phyloP scores from a whole-genome alignment of 2,113 vertebrate genomes.

The Mesitornis unicolor region DNA sequence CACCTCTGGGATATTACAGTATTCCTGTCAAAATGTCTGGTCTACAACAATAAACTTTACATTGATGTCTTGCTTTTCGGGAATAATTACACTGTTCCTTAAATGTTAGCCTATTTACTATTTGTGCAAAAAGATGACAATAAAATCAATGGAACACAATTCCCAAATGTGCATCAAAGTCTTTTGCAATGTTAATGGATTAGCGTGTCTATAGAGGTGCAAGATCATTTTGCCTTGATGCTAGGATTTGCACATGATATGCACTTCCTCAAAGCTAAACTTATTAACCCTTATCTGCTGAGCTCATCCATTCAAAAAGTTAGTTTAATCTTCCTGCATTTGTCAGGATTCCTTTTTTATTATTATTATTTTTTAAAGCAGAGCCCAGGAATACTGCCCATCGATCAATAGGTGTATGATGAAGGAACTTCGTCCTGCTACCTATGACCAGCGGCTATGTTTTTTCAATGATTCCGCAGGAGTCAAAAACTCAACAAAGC shows the following conservation, averaged over 20 bases:
- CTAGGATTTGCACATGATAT: neutral
- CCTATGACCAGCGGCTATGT: conserved; percentile 68
- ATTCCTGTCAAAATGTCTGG: conserved; percentile 70
- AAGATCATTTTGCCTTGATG: conserved; percentile 9
- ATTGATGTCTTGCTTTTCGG: conserved; percentile 81
- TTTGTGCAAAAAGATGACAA: conserved; percentile 79
- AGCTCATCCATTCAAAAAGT: conserved; percentile 24
- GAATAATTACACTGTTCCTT: conserved; percentile 78
- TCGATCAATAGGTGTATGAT: conserved; percentile 68
- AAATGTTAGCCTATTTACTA: conserved; percentile 79
- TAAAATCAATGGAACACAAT: conserved; percentile 76
- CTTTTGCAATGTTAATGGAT: conserved; percentile 72
- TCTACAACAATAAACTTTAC: conserved; percentile 75
- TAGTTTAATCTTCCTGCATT: neutral
- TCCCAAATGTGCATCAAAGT: conserved; percentile 71
- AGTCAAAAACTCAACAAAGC: conserved; percentile 84
- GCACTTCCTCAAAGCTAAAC: neutral
- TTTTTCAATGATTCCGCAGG: conserved; percentile 70
- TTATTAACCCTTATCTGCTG: conserved; percentile 32
- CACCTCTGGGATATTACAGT: conserved; percentile 57
- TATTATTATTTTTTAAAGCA: neutral
- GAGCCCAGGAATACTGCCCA: neutral
- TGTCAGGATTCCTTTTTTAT: neutral
- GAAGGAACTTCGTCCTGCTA: conserved; percentile 65
- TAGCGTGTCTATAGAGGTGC: conserved; percentile 3